Evolutionary conservation across 2,797 vertebrate species (phyloP), one percentile per base, ranked within the genome.

Genomic region (Tapera naevia): DNA sequence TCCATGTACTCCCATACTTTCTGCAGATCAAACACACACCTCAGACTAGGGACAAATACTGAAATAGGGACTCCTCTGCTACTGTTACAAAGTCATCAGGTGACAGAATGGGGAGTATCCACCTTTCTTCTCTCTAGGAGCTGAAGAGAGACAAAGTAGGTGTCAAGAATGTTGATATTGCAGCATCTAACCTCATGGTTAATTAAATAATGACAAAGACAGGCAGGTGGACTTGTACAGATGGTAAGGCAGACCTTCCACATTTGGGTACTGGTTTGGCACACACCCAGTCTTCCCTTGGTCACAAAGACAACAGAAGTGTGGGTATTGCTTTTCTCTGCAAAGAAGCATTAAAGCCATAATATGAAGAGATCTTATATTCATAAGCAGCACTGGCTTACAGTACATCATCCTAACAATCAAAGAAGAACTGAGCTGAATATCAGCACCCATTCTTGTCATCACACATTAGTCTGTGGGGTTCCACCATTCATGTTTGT

Each of bases 381-480:
- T 72, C 46, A 58, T 17, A 58, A 54, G 28, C n/a, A 88, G 43
- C n/a, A 13, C 18, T 46, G 39, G 27, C 32, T 86, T 76, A 45
- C 54, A 39, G 72, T 5, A 25, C 35, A 46, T 60, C n/a, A 37
- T 25, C 64, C 33, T 82, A 13, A 71, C 14, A 91, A 70, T 9
- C 46, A 65, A 32, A 19, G 25, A 39, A 85, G 62, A 50, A 53
- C 19, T 17, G 62, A 88, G 61, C n/a, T 65, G 73, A 88, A 33
- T n/a, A 72, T 28, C 58, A 81, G 61, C 39, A 69, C 33, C 28
- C 3, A 0, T 51, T 83, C 57, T 57, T 83, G 58, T 54, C 43
- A 60, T 8, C 0, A 0, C 1, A 2, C n/a, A 17, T 46, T 71
- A 67, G 43, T 78, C 57, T 15, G 8, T 7, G 78, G 54, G 64